Evolutionary conservation across 1,140 invertebrate genomes (phyloP).

Genomic region (Scaptomyza graminum): DNA sequence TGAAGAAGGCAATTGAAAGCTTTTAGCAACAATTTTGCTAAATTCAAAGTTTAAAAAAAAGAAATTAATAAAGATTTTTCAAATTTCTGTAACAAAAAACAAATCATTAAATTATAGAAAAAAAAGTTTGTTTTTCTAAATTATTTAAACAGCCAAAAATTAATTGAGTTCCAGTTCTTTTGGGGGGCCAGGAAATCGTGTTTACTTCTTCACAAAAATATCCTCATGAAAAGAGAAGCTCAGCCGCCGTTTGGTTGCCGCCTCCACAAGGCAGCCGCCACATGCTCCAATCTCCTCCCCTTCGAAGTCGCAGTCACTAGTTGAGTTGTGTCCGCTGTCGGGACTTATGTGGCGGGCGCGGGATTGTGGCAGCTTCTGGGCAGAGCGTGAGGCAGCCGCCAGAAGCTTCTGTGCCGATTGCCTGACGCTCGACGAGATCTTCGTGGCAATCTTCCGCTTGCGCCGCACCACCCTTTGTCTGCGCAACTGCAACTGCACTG

Average conservation of each 20-base stretch:
- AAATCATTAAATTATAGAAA: slow-evolving; percentile 18
- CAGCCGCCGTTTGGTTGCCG: slow-evolving; percentile 65
- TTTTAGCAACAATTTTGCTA: slow-evolving; percentile 39
- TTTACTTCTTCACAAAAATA: slow-evolving; percentile 48
- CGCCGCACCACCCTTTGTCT: slow-evolving; percentile 75
- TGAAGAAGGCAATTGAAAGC: slow-evolving; percentile 22
- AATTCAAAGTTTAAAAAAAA: background rate
- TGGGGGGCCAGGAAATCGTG: background rate
- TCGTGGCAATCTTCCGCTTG: slow-evolving; percentile 68
- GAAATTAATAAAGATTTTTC: slow-evolving; percentile 12
- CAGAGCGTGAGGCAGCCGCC: slow-evolving; percentile 48
- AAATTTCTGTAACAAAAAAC: slow-evolving; percentile 29
- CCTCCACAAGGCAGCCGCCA: slow-evolving; percentile 33
- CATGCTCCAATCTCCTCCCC: slow-evolving; percentile 45
- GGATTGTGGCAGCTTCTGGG: slow-evolving; percentile 35
- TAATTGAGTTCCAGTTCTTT: background rate
- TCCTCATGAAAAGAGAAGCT: slow-evolving; percentile 74
- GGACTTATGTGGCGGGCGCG: slow-evolving; percentile 65
- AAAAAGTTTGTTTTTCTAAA: slow-evolving; percentile 26
- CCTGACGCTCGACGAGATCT: slow-evolving; percentile 66
- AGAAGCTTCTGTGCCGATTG: slow-evolving; percentile 72
- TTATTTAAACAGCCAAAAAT: slow-evolving; percentile 34
- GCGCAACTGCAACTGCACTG: slow-evolving; percentile 53
- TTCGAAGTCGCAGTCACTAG: slow-evolving; percentile 64
- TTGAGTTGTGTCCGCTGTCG: slow-evolving; percentile 80